Evolutionary conservation across 1,140 invertebrate species (phyloP).

Genomic region (Homalodisca vitripennis): DNA sequence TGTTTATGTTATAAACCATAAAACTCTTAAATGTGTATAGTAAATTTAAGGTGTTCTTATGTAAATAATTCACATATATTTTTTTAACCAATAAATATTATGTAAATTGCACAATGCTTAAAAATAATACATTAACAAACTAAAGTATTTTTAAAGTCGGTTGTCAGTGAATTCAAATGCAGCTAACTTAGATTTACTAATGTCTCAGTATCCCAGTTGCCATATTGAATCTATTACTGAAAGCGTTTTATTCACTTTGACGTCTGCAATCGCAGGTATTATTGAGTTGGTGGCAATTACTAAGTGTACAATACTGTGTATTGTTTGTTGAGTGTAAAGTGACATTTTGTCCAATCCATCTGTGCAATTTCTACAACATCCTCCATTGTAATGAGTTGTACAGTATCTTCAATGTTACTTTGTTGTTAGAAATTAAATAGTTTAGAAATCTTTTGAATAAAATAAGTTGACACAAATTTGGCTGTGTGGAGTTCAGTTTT

Average conservation of each 20-base stretch:
- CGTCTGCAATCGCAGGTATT: not conserved
- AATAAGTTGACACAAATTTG: slow-evolving; percentile 15
- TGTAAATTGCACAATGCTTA: slow-evolving; percentile 6
- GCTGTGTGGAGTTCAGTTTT: too few relatives aligned
- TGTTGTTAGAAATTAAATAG: slow-evolving; percentile 5
- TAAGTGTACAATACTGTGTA: slow-evolving; percentile 36
- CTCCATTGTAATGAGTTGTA: slow-evolving; percentile 6
- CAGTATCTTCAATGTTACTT: slow-evolving; percentile 22
- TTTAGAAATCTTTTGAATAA: slow-evolving; percentile 17
- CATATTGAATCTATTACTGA: not conserved
- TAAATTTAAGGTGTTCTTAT: not conserved
- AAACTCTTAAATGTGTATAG: not conserved
- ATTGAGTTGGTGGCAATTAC: slow-evolving; percentile 19
- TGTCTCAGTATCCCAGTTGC: not conserved
- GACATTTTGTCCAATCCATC: slow-evolving; percentile 23
- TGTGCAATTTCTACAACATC: not conserved
- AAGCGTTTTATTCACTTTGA: not conserved
- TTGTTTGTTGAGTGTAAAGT: slow-evolving; percentile 29
- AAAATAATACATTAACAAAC: slow-evolving; percentile 11
- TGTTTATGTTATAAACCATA: not conserved
- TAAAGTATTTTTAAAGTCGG: not conserved
- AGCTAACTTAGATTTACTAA: not conserved
- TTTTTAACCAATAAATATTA: slow-evolving; percentile 10
- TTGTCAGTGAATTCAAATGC: not conserved
- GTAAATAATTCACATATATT: not conserved